Conservation (phyloP, 2,113 vertebrate species). For the Pachypanchax playfairii region DNA sequence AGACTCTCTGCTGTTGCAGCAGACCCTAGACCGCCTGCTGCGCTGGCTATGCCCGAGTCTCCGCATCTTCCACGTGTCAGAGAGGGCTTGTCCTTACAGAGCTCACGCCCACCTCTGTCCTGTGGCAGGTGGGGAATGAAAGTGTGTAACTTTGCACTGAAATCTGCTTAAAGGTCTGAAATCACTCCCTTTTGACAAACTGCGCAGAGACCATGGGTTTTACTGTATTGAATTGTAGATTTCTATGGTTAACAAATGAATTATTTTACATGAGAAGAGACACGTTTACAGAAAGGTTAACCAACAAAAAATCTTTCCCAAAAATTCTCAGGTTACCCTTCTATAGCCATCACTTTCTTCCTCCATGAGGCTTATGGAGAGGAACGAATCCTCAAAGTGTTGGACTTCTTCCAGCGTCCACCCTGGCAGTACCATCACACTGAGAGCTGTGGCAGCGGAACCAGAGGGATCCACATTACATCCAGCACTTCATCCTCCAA, state of each 20-base stretch:
- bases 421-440: conserved; percentile 87
- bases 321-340: conserved; percentile 79
- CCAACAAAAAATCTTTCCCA: conserved; percentile 1
- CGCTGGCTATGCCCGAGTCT: conserved; percentile 83
- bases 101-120: conserved; percentile 58
- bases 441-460: conserved; percentile 55
- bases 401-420: conserved; percentile 85
- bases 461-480: conserved; percentile 61
- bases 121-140: conserved; percentile 47
- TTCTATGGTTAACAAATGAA: neutral
- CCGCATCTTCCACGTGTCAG: conserved; percentile 89
- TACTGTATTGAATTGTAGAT: too few species aligned
- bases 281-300: conserved; percentile 1
- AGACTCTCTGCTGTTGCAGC: conserved; percentile 84
- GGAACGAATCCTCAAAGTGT: conserved; percentile 84
- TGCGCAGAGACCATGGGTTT: too few species aligned
- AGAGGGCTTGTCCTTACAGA: conserved; percentile 77
- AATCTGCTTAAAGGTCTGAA: neutral
- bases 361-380: conserved; percentile 85
- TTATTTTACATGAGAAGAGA: conserved; percentile 6
- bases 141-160: neutral
- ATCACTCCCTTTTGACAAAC: neutral
- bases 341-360: conserved; percentile 89
- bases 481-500: conserved; percentile 43
- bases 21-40: conserved; percentile 85